phyloP scores from a whole-genome alignment of 2,113 vertebrate genomes.

The Spheniscus mendiculus region DNA sequence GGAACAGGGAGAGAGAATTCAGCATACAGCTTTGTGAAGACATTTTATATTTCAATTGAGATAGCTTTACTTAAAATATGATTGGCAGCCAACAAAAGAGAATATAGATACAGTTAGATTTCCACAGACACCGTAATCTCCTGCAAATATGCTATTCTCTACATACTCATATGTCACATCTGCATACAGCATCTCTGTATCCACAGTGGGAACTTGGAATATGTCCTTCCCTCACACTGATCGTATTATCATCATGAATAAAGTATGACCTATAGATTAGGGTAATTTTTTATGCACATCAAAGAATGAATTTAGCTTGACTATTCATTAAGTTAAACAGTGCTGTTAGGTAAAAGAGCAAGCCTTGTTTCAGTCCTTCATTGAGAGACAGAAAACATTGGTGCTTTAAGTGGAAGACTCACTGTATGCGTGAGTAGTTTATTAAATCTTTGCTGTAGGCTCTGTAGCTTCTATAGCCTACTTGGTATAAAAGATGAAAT shows the following conservation, averaged over 20 bases:
- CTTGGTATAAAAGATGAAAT: not conserved
- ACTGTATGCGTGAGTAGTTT: not conserved
- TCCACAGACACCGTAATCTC: not conserved
- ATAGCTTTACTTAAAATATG: not conserved
- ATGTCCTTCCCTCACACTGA: not conserved
- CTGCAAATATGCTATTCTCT: not conserved
- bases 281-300: not conserved
- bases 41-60: not conserved
- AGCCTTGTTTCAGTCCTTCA: not conserved
- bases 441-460: not conserved
- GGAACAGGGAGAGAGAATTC: not conserved
- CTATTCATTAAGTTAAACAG: slow-evolving; percentile 6
- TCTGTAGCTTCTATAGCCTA: not conserved
- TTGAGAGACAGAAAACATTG: not conserved
- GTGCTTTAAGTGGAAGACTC: not conserved
- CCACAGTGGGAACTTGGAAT: not conserved
- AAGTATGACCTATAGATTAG: not conserved
- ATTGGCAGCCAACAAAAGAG: not conserved
- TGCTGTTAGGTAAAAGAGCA: not conserved
- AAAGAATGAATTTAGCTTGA: not conserved
- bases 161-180: not conserved
- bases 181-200: not conserved
- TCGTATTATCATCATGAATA: not conserved
- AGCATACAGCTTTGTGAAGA: not conserved
- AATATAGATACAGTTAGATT: not conserved